A percentile compares a stretch with the other conserved stretches of the same genome.
phyloP scores from a whole-genome alignment of 2,888 invertebrate genomes.

The Tetanocera ferruginea region DNA sequence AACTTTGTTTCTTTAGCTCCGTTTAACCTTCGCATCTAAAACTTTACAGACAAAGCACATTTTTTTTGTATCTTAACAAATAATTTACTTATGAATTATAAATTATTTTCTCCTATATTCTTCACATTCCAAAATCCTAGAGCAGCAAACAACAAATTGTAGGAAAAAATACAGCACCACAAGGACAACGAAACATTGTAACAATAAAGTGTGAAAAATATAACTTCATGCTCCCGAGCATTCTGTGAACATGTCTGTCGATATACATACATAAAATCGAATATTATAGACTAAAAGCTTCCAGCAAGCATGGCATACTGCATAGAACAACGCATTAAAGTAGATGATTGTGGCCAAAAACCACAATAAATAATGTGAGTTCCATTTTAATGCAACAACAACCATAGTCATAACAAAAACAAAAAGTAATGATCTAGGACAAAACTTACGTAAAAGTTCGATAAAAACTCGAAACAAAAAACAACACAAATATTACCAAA shows the following conservation, averaged over 20 bases:
- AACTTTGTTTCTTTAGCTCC: neutral
- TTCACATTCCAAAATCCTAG: neutral
- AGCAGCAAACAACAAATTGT: neutral
- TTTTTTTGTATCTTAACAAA: too few relatives aligned
- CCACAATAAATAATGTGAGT: neutral
- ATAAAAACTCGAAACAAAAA: neutral
- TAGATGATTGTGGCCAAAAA: neutral
- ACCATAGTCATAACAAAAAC: neutral
- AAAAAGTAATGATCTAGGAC: neutral
- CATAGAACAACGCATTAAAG: neutral
- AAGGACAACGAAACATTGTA: neutral
- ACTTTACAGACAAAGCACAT: neutral
- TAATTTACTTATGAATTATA: too few relatives aligned
- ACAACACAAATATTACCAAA: neutral
- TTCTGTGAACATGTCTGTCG: constrained; percentile 1
- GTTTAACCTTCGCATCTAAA: neutral
- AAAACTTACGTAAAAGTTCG: neutral
- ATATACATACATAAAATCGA: neutral
- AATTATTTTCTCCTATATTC: too few relatives aligned
- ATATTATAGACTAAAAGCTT: neutral
- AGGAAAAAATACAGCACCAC: neutral
- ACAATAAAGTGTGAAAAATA: neutral
- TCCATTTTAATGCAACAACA: neutral
- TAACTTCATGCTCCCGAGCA: constrained; percentile 27
- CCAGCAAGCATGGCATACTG: neutral